These are phyloP conservation scores for Eulemur albifrons DNA, from an alignment of 2,797 vertebrate species.

Conservation along the genomic window DNA sequence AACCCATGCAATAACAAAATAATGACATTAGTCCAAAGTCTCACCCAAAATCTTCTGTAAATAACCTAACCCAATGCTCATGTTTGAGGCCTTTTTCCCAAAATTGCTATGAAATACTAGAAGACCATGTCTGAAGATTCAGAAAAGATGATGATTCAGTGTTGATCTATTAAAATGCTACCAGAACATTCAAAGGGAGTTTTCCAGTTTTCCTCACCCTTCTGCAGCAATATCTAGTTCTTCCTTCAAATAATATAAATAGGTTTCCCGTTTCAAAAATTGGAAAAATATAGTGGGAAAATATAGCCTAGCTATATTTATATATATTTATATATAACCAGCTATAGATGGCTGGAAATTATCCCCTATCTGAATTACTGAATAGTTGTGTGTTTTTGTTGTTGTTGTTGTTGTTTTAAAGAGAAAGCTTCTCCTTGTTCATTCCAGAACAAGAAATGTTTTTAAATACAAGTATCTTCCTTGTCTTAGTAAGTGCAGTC, in stretches of 20 bases:
- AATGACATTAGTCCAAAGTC: neutral
- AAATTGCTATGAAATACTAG: neutral
- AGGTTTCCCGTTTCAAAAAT: neutral
- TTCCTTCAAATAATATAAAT: neutral
- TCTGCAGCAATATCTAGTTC: neutral
- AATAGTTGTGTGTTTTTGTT: neutral
- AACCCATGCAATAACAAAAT: neutral
- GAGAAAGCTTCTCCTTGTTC: neutral
- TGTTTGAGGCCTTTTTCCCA: neutral
- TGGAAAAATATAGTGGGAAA: neutral
- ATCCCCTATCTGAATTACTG: neutral
- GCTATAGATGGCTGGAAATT: neutral
- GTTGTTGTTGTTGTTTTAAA: neutral
- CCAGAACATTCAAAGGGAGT: neutral
- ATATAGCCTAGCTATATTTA: neutral
- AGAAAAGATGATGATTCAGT: neutral
- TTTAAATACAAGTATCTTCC: constrained; percentile 5
- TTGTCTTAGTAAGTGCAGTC: neutral
- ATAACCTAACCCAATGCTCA: neutral
- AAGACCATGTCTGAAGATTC: neutral
- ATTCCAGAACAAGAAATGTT: neutral
- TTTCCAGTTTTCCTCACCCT: neutral
- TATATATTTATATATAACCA: too few relatives aligned
- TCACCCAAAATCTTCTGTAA: neutral
- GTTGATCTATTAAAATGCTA: neutral